Evolutionary conservation across 2,797 vertebrate genomes (phyloP), one percentile per base, ranked within the genome.

Genomic region (Tympanoctomys barrerae): DNA sequence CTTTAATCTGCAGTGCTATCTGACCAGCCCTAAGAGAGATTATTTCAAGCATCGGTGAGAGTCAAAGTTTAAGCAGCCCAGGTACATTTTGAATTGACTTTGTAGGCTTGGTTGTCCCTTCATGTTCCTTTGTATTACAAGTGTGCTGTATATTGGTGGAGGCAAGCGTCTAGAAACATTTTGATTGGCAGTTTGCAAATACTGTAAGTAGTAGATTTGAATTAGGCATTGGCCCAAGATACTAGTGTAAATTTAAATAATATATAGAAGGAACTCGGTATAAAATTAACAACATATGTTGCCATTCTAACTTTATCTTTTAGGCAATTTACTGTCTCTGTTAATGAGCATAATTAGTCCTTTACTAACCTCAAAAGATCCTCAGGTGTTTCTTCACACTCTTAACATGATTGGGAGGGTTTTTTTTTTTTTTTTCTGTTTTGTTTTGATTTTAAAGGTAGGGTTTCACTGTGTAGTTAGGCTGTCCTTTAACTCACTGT

Each of bases 31-130:
- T 57, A 16, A 57, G 64, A n/a, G 31, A 91, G 31, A 86, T 91
- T 87, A 91, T 94, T 96, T 95, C 81, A 94, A 62, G 77, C 54
- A 95, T 89, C 70, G 59, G 46, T 78, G 24, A 61, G 66, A 61
- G 66, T 46, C 59, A 91, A 73, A 92, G 42, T 82, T 2, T 73
- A 70, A 87, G 78, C 87, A 64, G 59, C 61, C 14, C 5, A 62
- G 59, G 28, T 73, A 62, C 62, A 36, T 71, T 92, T 81, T 59
- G n/a, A 28, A 36, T 83, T 89, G 75, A 68, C 89, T 95, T 92
- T 86, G 68, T 73, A 92, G 39, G 12, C 19, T 82, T 82, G 42
- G 31, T 87, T 52, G 73, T 42, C 75, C 90, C 39, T 46, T 57
- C 77, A 28, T 80, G 42, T 49, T 49, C 26, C 22, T 94, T n/a